phyloP scores from a whole-genome alignment of 37 sponge, comb jelly and placozoan species.

The Chondrilla cf. caribensis region DNA sequence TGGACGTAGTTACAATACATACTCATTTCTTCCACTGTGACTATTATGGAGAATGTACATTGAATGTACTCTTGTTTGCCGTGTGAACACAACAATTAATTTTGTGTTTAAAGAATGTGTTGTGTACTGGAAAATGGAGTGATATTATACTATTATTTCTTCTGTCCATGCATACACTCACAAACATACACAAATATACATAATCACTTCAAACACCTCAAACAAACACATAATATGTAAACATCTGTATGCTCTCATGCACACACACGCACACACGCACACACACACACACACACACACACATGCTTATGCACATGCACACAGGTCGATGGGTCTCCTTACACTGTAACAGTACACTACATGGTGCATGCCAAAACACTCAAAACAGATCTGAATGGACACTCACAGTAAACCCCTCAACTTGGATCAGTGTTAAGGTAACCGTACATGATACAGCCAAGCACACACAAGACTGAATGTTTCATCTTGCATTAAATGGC shows the following conservation, averaged over 20 bases:
- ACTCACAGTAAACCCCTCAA: background rate
- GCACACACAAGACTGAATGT: too few species aligned
- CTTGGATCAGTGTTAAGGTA: background rate
- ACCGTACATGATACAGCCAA: too few species aligned
- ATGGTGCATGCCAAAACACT: constrained; percentile 9
- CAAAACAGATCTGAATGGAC: background rate
- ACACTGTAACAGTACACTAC: background rate
- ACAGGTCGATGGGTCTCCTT: constrained; percentile 19
- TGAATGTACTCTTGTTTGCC: too few species aligned
- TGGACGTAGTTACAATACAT: too few species aligned
- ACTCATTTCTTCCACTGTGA: too few species aligned
- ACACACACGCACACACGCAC: constrained; percentile 35
- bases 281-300: constrained; percentile 26
- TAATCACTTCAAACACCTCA: constrained; percentile 9
- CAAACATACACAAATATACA: constrained; percentile 32
- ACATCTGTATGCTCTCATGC: background rate
- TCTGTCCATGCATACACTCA: constrained; percentile 18
- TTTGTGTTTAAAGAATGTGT: too few species aligned
- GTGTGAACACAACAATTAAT: too few species aligned
- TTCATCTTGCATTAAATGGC: too few species aligned
- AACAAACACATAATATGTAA: background rate
- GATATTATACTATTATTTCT: too few species aligned
- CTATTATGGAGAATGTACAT: too few species aligned
- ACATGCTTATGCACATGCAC: constrained; percentile 20
- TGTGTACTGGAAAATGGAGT: too few species aligned